Percentiles rank a stretch among this genome's conserved stretches.
These are phyloP conservation scores for Pardosa pseudoannulata DNA, from an alignment of 2,888 invertebrate species.

Conservation along the genomic window DNA sequence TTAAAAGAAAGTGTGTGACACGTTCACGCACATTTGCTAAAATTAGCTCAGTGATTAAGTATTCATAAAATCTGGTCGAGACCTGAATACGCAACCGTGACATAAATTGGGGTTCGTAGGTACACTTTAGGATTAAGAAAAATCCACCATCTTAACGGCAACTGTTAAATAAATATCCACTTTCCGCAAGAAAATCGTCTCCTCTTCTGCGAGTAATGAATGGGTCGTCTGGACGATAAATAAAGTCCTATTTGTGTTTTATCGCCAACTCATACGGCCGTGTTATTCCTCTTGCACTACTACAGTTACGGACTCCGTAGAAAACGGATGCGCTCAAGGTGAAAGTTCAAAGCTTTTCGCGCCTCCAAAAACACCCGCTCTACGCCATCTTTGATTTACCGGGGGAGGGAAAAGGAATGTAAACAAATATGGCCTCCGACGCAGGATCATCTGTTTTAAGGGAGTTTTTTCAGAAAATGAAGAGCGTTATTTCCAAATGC, in stretches of 20 bases:
- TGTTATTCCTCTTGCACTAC: slow-evolving; percentile 25
- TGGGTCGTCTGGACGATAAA: slow-evolving; percentile 58
- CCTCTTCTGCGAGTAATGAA: slow-evolving; percentile 49
- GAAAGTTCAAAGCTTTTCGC: slow-evolving; percentile 52
- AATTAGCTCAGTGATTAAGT: too few species aligned
- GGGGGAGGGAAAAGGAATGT: slow-evolving; percentile 40
- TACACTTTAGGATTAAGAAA: too few species aligned
- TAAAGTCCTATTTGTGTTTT: slow-evolving; percentile 64
- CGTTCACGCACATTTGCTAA: too few species aligned
- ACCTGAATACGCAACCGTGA: too few species aligned
- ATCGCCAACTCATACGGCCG: slow-evolving; percentile 52
- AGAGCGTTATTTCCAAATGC: slow-evolving; percentile 58
- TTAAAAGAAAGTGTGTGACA: too few species aligned
- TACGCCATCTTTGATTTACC: slow-evolving; percentile 51
- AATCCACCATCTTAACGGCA: slow-evolving; percentile 52
- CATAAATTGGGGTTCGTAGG: too few species aligned
- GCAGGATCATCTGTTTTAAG: slow-evolving; percentile 51
- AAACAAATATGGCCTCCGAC: slow-evolving; percentile 66
- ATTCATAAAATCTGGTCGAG: too few species aligned
- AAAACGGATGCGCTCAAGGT: slow-evolving; percentile 48
- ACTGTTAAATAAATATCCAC: slow-evolving; percentile 52
- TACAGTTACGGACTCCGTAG: slow-evolving; percentile 30
- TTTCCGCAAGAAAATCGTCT: slow-evolving; percentile 32
- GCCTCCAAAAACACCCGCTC: slow-evolving; percentile 39
- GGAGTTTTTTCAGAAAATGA: slow-evolving; percentile 35